Evolutionary conservation across 2,888 invertebrate genomes (phyloP).

Genomic region (Thymelicus sylvestris): DNA sequence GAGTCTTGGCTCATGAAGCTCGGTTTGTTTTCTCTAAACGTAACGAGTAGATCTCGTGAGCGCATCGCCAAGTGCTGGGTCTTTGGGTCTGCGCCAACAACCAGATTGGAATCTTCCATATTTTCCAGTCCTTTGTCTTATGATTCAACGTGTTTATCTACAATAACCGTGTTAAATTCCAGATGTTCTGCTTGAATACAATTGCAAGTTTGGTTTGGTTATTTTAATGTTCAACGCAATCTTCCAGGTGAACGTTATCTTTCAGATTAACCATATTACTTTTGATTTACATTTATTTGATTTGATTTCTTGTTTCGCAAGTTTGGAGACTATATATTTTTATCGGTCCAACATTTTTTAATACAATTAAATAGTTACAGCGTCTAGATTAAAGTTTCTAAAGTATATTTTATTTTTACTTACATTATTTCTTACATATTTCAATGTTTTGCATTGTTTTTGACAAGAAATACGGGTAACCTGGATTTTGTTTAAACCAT

Average conservation of each 20-base stretch:
- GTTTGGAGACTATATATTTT: too few species aligned
- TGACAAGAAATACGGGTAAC: not conserved
- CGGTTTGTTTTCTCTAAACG: conserved; percentile 30
- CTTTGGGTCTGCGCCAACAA: conserved; percentile 47
- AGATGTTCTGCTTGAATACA: conserved; percentile 21
- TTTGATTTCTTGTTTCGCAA: too few species aligned
- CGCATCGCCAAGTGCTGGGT: conserved; percentile 43
- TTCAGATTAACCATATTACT: too few species aligned
- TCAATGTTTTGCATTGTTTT: not conserved
- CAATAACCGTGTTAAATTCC: conserved; percentile 25
- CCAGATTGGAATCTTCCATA: conserved; percentile 39
- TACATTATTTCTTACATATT: too few species aligned
- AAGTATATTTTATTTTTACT: too few species aligned
- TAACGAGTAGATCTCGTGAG: conserved; percentile 19
- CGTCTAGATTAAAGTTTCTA: too few species aligned
- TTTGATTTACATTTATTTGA: too few species aligned
- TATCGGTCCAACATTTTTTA: too few species aligned
- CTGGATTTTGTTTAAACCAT: too few species aligned
- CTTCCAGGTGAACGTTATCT: too few species aligned
- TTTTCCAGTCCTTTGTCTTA: conserved; percentile 33
- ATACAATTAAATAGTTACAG: too few species aligned
- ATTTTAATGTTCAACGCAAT: not conserved
- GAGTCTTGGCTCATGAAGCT: conserved; percentile 26
- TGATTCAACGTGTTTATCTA: conserved; percentile 35
- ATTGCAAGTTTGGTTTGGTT: not conserved